Conservation (phyloP, 2,888 invertebrate species). For the Luperina testacea region DNA sequence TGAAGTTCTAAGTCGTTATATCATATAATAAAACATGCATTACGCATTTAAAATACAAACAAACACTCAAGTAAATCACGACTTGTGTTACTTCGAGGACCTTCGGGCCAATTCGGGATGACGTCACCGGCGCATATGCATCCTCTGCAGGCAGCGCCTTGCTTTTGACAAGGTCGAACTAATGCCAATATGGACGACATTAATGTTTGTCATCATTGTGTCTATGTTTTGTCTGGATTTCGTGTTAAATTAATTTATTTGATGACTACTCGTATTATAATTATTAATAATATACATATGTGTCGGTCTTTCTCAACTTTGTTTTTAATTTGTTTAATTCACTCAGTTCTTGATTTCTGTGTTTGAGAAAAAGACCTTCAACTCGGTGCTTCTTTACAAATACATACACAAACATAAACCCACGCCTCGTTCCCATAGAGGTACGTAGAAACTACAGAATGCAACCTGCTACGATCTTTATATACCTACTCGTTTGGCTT, state of each 20-base stretch:
- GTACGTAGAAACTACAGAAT: no score
- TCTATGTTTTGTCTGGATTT: conserved; percentile 41
- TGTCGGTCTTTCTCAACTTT: neutral
- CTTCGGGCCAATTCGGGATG: conserved; percentile 48
- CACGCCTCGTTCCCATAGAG: no score
- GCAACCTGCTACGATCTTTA: no score
- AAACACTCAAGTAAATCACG: conserved; percentile 34
- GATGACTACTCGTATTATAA: neutral
- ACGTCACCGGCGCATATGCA: conserved; percentile 56
- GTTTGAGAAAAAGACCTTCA: no score
- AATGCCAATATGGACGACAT: conserved; percentile 47
- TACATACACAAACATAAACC: no score
- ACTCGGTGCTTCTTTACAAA: no score
- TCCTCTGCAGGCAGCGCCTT: conserved; percentile 59
- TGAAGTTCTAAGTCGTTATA: neutral
- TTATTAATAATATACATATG: neutral
- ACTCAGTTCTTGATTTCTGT: no score
- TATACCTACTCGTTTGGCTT: no score
- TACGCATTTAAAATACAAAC: conserved; percentile 10
- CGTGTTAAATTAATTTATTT: conserved; percentile 34
- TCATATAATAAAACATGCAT: conserved; percentile 10
- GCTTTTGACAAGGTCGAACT: conserved; percentile 52
- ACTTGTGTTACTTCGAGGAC: conserved; percentile 31
- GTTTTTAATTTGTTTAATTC: conserved; percentile 8
- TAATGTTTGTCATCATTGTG: conserved; percentile 34